These are phyloP conservation scores for Scolopax bukidnonensis DNA, from an alignment of 2,797 vertebrate species.

Conservation along the genomic window DNA sequence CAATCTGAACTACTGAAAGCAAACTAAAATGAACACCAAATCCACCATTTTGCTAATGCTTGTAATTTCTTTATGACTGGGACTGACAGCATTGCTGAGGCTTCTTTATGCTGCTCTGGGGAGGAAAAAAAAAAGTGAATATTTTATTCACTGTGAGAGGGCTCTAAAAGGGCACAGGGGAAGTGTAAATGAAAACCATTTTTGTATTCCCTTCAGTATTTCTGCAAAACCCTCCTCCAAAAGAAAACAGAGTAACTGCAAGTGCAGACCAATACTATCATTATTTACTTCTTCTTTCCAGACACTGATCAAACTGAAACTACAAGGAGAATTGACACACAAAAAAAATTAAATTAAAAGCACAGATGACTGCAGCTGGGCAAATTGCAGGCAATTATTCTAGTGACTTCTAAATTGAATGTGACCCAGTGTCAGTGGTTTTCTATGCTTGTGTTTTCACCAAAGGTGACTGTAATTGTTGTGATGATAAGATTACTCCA, in stretches of 20 bases:
- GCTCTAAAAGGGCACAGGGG: slow-evolving; percentile 5
- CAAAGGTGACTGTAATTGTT: neutral
- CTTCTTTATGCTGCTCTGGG: neutral
- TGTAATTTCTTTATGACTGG: neutral
- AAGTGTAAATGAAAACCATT: slow-evolving; percentile 38
- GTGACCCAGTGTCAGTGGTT: slow-evolving; percentile 4
- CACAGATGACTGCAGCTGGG: slow-evolving; percentile 25
- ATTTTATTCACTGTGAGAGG: slow-evolving; percentile 20
- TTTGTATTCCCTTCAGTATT: slow-evolving; percentile 6
- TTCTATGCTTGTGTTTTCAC: neutral
- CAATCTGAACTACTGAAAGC: neutral
- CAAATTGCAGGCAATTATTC: slow-evolving; percentile 40
- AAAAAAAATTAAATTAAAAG: neutral
- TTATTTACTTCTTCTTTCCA: slow-evolving; percentile 11
- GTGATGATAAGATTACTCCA: slow-evolving; percentile 1
- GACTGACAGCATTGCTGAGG: neutral
- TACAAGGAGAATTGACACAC: neutral
- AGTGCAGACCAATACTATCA: neutral
- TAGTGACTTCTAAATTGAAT: slow-evolving; percentile 36
- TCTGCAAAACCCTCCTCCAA: neutral
- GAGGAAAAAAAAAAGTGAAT: neutral
- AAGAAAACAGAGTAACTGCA: neutral
- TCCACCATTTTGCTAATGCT: neutral
- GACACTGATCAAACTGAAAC: slow-evolving; percentile 37
- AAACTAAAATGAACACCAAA: slow-evolving; percentile 23